Conservation (phyloP, 2,113 vertebrate species). For the Paratilapia polleni region DNA sequence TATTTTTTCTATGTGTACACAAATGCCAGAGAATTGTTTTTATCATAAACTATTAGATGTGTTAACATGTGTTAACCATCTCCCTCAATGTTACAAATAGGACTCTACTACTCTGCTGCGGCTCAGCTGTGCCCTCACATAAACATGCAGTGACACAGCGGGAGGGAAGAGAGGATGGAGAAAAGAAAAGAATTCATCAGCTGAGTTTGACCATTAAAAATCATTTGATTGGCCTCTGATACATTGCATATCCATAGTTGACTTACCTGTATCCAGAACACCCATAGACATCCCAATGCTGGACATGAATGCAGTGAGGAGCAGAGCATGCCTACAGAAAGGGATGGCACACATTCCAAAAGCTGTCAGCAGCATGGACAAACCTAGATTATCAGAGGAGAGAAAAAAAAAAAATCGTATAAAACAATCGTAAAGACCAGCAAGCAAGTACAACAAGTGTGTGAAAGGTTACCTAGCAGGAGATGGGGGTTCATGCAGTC, state of each 20-base stretch:
- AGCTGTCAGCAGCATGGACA: slow-evolving; percentile 83
- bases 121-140: background rate
- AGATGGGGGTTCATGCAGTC: slow-evolving; percentile 86
- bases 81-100: background rate
- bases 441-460: background rate
- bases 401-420: background rate
- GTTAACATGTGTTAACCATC: background rate
- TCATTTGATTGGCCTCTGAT: background rate
- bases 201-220: background rate
- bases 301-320: slow-evolving; percentile 85
- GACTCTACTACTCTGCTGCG: background rate
- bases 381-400: slow-evolving; percentile 56
- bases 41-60: too few species aligned
- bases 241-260: background rate
- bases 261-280: slow-evolving; percentile 90
- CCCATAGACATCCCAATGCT: slow-evolving; percentile 89
- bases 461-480: slow-evolving; percentile 83
- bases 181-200: background rate
- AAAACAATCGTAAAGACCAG: background rate
- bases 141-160: background rate
- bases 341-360: slow-evolving; percentile 87
- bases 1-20: too few species aligned
- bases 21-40: too few species aligned
- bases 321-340: slow-evolving; percentile 85
- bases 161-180: background rate